Evolutionary conservation across 2,888 invertebrate genomes (phyloP).

Genomic region (Andrena praecox): DNA sequence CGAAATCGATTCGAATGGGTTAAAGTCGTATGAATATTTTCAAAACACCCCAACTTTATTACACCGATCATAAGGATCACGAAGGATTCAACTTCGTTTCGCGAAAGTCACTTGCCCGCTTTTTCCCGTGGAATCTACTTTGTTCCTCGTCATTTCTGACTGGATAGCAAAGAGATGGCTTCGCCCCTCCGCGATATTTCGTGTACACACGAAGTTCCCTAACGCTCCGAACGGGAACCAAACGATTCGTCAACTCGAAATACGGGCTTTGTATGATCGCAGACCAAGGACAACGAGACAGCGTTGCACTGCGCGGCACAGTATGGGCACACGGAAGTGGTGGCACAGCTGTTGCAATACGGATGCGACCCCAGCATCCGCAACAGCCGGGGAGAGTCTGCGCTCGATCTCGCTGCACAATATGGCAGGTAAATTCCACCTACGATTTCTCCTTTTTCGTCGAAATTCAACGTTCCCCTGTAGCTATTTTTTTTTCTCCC

Average conservation of each 20-base stretch:
- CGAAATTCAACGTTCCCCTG: background rate
- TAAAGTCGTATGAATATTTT: too few relatives aligned
- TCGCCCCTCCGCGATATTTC: background rate
- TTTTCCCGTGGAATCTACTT: too few relatives aligned
- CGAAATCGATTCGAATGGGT: too few relatives aligned
- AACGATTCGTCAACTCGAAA: slow-evolving; percentile 45
- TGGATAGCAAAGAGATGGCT: background rate
- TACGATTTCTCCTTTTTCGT: slow-evolving; percentile 43
- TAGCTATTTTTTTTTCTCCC: background rate
- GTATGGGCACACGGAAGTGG: slow-evolving; percentile 95
- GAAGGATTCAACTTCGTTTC: too few relatives aligned
- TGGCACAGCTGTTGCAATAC: slow-evolving; percentile 92
- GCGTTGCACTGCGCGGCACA: slow-evolving; percentile 97
- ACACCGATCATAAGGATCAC: too few relatives aligned
- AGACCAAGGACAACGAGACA: slow-evolving; percentile 96
- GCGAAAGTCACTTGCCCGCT: too few relatives aligned
- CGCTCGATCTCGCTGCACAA: slow-evolving; percentile 97
- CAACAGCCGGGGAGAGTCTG: slow-evolving; percentile 95
- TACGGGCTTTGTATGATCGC: slow-evolving; percentile 68
- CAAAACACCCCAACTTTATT: too few relatives aligned
- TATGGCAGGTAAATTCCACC: slow-evolving; percentile 90
- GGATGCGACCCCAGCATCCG: slow-evolving; percentile 95
- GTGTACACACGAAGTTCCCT: background rate
- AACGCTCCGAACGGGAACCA: slow-evolving; percentile 3
- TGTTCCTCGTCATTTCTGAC: background rate